These are phyloP conservation scores for Parasteatoda lunata DNA, from an alignment of 2,888 invertebrate genomes.

Conservation along the genomic window DNA sequence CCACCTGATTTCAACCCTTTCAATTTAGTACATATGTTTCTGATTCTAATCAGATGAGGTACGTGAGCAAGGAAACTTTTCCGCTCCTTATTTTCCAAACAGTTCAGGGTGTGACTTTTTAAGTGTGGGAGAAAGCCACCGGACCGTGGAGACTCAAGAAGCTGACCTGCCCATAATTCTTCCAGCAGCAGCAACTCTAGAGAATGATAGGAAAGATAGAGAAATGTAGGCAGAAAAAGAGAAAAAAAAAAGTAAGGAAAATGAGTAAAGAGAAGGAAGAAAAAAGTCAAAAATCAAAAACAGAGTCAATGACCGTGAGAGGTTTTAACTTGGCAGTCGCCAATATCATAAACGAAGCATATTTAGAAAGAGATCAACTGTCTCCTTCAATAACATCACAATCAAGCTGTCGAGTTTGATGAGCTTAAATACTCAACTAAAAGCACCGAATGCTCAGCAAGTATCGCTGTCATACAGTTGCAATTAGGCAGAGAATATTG, in stretches of 20 bases:
- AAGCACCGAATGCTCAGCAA: no score
- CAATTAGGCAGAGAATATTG: no score
- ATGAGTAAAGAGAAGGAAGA: conserved; percentile 18
- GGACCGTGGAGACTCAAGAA: conserved; percentile 50
- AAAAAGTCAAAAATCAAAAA: conserved; percentile 33
- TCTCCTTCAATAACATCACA: no score
- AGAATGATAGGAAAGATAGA: neutral
- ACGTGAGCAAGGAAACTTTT: neutral
- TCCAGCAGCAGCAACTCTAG: neutral
- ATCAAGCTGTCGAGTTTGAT: no score
- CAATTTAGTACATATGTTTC: no score
- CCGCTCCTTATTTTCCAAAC: conserved; percentile 19
- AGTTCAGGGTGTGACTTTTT: conserved; percentile 52
- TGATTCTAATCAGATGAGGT: neutral
- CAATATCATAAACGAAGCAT: neutral
- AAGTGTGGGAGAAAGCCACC: conserved; percentile 62
- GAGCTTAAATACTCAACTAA: no score
- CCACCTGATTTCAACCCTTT: no score
- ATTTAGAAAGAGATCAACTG: neutral
- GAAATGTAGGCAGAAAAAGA: neutral
- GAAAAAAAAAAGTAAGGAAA: conserved; percentile 11
- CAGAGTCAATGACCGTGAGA: conserved; percentile 49
- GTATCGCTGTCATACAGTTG: no score
- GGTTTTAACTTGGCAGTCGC: neutral
- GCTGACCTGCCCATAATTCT: conserved; percentile 61